These are phyloP conservation scores for Abscondita cerata DNA, from an alignment of 2,888 invertebrate genomes.

Conservation along the genomic window DNA sequence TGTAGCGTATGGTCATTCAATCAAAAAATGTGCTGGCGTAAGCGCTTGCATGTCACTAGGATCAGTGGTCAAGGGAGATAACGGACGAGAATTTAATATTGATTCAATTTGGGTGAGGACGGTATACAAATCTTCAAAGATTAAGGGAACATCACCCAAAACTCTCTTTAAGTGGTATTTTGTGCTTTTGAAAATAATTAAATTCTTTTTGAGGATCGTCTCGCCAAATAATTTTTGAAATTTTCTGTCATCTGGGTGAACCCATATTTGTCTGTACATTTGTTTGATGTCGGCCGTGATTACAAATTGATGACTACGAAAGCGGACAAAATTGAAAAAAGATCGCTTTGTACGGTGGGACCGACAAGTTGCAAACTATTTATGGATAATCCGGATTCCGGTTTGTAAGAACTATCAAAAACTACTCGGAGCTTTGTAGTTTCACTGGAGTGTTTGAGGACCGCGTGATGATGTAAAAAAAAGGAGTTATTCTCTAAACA, in stretches of 20 bases:
- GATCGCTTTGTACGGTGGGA: not conserved
- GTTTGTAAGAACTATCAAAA: not conserved
- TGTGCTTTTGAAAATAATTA: too few relatives aligned
- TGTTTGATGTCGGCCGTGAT: conserved; percentile 19
- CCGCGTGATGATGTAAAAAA: not conserved
- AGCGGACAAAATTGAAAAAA: conserved; percentile 19
- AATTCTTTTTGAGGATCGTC: too few relatives aligned
- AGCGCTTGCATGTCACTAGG: too few relatives aligned
- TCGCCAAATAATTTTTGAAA: conserved; percentile 21
- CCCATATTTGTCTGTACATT: conserved; percentile 25
- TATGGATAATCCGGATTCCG: not conserved
- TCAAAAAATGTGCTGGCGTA: too few relatives aligned
- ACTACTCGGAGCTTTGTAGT: not conserved
- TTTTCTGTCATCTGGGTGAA: not conserved
- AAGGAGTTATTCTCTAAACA: not conserved
- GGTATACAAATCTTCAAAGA: too few relatives aligned
- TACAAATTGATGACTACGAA: conserved; percentile 14
- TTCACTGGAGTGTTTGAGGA: not conserved
- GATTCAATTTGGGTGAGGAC: too few relatives aligned
- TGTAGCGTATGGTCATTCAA: too few relatives aligned
- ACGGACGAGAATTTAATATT: too few relatives aligned
- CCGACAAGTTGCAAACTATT: not conserved
- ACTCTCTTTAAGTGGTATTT: too few relatives aligned
- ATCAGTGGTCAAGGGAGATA: too few relatives aligned
- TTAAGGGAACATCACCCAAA: too few relatives aligned